Evolutionary conservation across 2,113 vertebrate species (phyloP).

Genomic region (Natator depressus): DNA sequence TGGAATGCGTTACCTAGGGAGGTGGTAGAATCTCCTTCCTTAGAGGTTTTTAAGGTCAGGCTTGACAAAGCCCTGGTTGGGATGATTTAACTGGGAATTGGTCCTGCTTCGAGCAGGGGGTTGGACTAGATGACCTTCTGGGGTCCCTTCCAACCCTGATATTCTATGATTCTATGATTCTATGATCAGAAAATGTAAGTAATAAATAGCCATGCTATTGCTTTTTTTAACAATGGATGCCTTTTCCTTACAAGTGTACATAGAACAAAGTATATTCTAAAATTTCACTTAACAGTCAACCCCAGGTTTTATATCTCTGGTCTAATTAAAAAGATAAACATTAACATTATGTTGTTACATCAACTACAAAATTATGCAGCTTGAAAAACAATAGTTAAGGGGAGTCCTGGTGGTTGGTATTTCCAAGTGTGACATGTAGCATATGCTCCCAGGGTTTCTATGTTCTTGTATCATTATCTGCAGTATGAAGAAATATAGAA

Average conservation of each 20-base stretch:
- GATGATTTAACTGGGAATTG: too few relatives aligned
- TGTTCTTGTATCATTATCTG: slow-evolving; percentile 29
- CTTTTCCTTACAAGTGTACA: not conserved
- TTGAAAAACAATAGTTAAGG: slow-evolving; percentile 28
- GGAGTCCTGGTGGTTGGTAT: slow-evolving; percentile 20
- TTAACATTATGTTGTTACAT: slow-evolving; percentile 49
- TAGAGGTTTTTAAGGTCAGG: too few relatives aligned
- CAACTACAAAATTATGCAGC: slow-evolving; percentile 28
- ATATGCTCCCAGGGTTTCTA: slow-evolving; percentile 31
- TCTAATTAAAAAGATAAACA: slow-evolving; percentile 54
- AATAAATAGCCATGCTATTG: not conserved
- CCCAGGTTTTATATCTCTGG: not conserved
- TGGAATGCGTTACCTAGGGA: too few relatives aligned
- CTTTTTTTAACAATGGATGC: not conserved
- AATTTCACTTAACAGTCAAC: slow-evolving; percentile 20
- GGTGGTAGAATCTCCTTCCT: too few relatives aligned
- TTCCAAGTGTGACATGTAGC: slow-evolving; percentile 16
- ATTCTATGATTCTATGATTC: too few relatives aligned
- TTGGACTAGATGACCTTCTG: too few relatives aligned
- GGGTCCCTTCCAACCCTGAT: too few relatives aligned
- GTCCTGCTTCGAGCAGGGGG: too few relatives aligned
- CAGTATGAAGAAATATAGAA: not conserved
- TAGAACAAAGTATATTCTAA: not conserved
- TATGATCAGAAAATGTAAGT: not conserved
- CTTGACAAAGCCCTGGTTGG: too few relatives aligned